A percentile compares a stretch with the other conserved stretches of the same genome.
phyloP scores from a whole-genome alignment of 2,888 invertebrate species.

The Hypena proboscidalis region DNA sequence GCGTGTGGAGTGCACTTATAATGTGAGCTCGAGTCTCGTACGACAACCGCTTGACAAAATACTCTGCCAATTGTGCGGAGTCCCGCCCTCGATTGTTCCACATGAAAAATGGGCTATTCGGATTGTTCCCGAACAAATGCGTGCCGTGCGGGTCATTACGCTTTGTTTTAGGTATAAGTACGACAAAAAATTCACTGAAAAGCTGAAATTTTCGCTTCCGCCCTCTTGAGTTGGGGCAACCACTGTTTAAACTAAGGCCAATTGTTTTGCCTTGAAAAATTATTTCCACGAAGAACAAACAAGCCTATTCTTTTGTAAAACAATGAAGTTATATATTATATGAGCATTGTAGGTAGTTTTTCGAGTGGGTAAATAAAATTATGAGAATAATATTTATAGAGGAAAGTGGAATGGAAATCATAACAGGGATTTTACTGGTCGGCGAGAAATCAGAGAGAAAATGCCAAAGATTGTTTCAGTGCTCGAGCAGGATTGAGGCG shows the following conservation, averaged over 20 bases:
- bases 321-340: conserved; percentile 33
- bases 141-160: conserved; percentile 83
- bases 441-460: conserved; percentile 65
- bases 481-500: conserved; percentile 69
- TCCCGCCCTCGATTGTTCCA: conserved; percentile 83
- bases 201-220: conserved; percentile 73
- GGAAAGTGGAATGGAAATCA: conserved; percentile 67
- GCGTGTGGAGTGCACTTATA: conserved; percentile 73
- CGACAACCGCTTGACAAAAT: conserved; percentile 84
- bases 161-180: conserved; percentile 82
- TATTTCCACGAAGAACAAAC: conserved; percentile 48
- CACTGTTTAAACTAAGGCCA: conserved; percentile 68
- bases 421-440: conserved; percentile 74
- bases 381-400: conserved; percentile 58
- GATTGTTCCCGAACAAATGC: conserved; percentile 84
- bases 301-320: conserved; percentile 44
- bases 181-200: conserved; percentile 77
- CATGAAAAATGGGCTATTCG: conserved; percentile 84
- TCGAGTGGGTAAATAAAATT: conserved; percentile 34
- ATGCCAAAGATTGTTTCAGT: conserved; percentile 75
- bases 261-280: conserved; percentile 67
- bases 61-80: conserved; percentile 82
- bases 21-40: conserved; percentile 66
- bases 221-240: conserved; percentile 69
- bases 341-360: conserved; percentile 28